Evolutionary conservation across 2,113 vertebrate genomes (phyloP).

Genomic region (Trachemys scripta): DNA sequence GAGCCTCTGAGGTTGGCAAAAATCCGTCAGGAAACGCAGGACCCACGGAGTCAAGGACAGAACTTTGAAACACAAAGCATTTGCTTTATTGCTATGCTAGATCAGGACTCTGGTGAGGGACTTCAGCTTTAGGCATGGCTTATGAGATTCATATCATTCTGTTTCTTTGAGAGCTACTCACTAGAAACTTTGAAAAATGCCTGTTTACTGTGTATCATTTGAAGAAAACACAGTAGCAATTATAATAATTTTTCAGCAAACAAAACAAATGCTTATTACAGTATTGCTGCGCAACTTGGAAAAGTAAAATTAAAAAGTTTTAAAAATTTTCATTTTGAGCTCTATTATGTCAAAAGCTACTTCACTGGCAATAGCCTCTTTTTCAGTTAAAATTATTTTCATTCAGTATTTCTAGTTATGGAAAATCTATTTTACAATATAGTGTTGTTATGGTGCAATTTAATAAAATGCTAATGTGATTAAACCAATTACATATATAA

Average conservation of each 20-base stretch:
- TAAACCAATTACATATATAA: conserved; percentile 19
- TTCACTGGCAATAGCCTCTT: conserved; percentile 26
- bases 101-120: not conserved
- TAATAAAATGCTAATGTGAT: conserved; percentile 48
- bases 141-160: not conserved
- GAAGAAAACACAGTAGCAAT: not conserved
- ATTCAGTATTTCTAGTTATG: not conserved
- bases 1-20: too few species aligned
- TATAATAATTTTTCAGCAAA: not conserved
- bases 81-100: not conserved
- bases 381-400: conserved; percentile 4
- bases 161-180: not conserved
- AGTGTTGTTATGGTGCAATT: not conserved
- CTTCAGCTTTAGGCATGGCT: not conserved
- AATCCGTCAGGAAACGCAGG: too few species aligned
- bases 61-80: not conserved
- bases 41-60: too few species aligned
- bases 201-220: not conserved
- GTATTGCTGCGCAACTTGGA: not conserved
- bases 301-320: not conserved
- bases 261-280: not conserved
- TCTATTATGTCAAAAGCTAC: not conserved
- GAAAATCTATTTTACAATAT: conserved; percentile 36
- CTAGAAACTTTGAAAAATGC: not conserved
- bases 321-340: not conserved